Conservation (phyloP, 64 coral and sea anemone genomes). For the Montipora cactus region DNA sequence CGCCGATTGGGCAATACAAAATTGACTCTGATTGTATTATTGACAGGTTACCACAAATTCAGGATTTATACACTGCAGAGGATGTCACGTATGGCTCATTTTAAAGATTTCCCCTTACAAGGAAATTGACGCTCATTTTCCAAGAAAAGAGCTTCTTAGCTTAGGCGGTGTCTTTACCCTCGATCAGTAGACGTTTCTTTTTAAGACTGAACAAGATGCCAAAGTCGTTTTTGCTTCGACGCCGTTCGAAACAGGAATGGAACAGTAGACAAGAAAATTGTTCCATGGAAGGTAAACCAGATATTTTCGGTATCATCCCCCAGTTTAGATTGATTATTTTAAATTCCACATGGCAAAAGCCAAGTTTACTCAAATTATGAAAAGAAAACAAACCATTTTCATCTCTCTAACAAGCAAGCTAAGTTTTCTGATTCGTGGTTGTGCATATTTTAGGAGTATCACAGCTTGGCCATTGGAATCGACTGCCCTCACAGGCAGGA, state of each 20-base stretch:
- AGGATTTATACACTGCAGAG: not conserved
- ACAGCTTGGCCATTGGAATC: conserved; percentile 1
- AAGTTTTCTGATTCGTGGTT: not conserved
- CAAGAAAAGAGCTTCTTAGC: not conserved
- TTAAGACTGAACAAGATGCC: not conserved
- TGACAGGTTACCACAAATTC: conserved; percentile 23
- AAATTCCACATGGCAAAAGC: not conserved
- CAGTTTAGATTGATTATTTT: not conserved
- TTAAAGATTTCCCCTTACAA: not conserved
- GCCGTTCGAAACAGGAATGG: conserved; percentile 36
- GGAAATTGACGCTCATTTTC: not conserved
- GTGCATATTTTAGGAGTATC: conserved; percentile 26
- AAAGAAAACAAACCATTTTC: not conserved
- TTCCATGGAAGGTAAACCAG: not conserved
- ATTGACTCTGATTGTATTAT: conserved; percentile 40
- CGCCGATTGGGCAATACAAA: conserved; percentile 28
- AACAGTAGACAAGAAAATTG: conserved; percentile 10
- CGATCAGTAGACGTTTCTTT: not conserved
- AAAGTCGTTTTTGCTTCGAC: conserved; percentile 45
- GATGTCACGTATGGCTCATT: conserved; percentile 15
- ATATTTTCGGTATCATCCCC: not conserved
- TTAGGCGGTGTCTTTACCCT: not conserved
- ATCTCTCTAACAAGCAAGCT: not conserved
- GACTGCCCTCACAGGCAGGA: not conserved
- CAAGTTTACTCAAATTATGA: not conserved